A percentile compares a stretch with the other conserved stretches of the same genome.
phyloP scores from a whole-genome alignment of 2,888 invertebrate species.

The Drosophila kanekoi region DNA sequence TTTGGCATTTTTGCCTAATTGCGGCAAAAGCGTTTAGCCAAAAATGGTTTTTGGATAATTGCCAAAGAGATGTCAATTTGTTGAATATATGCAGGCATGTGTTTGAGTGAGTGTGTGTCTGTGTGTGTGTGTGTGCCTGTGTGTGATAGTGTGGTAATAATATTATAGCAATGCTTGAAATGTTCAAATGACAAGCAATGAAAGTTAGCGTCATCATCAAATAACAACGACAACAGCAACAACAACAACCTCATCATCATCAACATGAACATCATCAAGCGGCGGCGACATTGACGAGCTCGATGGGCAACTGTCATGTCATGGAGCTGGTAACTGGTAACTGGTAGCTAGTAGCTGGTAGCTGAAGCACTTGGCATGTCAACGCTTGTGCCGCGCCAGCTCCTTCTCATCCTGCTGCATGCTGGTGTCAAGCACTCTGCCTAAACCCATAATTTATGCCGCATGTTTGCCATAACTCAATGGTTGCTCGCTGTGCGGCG shows the following conservation, averaged over 20 bases:
- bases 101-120: conserved; percentile 15
- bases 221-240: conserved; percentile 26
- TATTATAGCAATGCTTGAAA: conserved; percentile 55
- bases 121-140: conserved; percentile 22
- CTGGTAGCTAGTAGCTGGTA: conserved; percentile 3
- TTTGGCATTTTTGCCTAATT: conserved; percentile 58
- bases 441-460: conserved; percentile 76
- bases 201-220: conserved; percentile 65
- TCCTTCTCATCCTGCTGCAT: conserved; percentile 1
- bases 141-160: conserved; percentile 50
- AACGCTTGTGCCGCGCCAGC: conserved; percentile 53
- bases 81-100: conserved; percentile 17
- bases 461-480: conserved; percentile 80
- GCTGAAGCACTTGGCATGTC: conserved; percentile 66
- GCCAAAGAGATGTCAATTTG: conserved; percentile 48
- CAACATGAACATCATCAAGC: conserved; percentile 10
- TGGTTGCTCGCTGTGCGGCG: conserved; percentile 51
- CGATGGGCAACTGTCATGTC: conserved; percentile 75
- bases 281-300: conserved; percentile 48
- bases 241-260: conserved; percentile 17
- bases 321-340: conserved; percentile 29
- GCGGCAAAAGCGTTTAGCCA: conserved; percentile 58
- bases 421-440: conserved; percentile 56
- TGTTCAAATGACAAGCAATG: conserved; percentile 67
- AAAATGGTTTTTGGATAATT: conserved; percentile 65